Evolutionary conservation across 2,888 invertebrate species (phyloP), one percentile per base, ranked within the genome.

Genomic region (Protophormia terraenovae): DNA sequence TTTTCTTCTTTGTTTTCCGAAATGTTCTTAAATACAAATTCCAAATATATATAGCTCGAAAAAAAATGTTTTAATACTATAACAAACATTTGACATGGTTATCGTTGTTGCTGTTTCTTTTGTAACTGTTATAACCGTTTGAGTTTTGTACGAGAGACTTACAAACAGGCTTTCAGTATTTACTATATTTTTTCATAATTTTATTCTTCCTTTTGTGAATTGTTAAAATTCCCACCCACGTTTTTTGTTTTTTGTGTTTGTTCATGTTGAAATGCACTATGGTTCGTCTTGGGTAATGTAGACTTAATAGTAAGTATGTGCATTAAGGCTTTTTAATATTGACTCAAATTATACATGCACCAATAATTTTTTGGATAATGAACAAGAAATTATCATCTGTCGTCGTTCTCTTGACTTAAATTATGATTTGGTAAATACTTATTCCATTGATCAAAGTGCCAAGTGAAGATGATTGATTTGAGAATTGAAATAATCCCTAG

Each of bases 71-170:
- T 29, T 58, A 47, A 53, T 14, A 41, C 29, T 29, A 62, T 19
- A 71, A 53, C 62, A 83, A 69, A 79, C 41, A 78, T 83, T 79
- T 72, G 75, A 53, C 58, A 79, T 71, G 79, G 75, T 72, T 72
- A 75, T 75, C 35, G 80, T 53, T 71, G 73, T 76, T 24, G 41
- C 29, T 76, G 55, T 75, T 76, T 47, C n/a, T 64, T 32, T 24
- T 55, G 41, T 60, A 75, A 79, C 84, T 64, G 67, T 77, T 72
- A 67, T 76, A 69, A 24, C 41, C 24, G 38, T 72, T 27, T 5
- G 14, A n/a, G 10, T 60, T 69, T 32, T 71, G 10, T 50, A 41
- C 14, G n/a, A 60, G 35, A 29, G 66, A 29, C 24, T 60, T 45
- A 38, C 10, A 29, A 22, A 22, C 7, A 72, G 24, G 41, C 62